Evolutionary conservation across 1,140 invertebrate species (phyloP).

Genomic region (Drosophila fuyamai): DNA sequence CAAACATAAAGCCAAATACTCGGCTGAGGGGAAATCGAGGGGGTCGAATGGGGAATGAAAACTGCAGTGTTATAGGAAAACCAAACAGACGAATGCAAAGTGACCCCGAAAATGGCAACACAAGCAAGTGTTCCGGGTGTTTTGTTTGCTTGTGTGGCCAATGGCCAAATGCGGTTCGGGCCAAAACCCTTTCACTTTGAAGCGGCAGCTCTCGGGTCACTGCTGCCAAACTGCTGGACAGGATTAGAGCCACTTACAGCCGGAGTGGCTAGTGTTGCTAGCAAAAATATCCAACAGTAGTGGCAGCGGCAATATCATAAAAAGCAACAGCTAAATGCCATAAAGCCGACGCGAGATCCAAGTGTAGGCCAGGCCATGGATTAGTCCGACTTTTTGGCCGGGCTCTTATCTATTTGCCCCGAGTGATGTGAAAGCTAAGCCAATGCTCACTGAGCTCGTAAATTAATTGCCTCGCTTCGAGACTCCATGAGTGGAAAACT

Average conservation of each 20-base stretch:
- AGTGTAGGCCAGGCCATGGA: conserved; percentile 41
- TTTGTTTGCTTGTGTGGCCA: conserved; percentile 38
- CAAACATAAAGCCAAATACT: background rate
- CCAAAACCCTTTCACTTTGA: conserved; percentile 76
- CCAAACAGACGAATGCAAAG: conserved; percentile 70
- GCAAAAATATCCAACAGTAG: conserved; percentile 17
- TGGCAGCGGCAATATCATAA: conserved; percentile 57
- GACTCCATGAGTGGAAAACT: conserved; percentile 36
- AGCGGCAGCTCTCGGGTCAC: conserved; percentile 59
- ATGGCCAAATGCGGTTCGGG: conserved; percentile 58
- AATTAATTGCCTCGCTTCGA: conserved; percentile 67
- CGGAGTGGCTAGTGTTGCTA: conserved; percentile 4
- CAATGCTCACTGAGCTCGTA: conserved; percentile 64
- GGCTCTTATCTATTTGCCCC: conserved; percentile 57
- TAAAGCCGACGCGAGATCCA: conserved; percentile 62
- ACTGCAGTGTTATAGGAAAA: conserved; percentile 50
- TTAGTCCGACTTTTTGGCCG: conserved; percentile 38
- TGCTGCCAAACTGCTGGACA: conserved; percentile 73
- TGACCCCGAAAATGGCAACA: conserved; percentile 51
- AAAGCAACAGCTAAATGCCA: conserved; percentile 68
- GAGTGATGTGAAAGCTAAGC: conserved; percentile 71
- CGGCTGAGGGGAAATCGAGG: no score
- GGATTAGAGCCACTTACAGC: conserved; percentile 72
- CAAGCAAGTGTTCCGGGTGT: conserved; percentile 15
- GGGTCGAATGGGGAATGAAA: conserved; percentile 5